A percentile compares a stretch with the other conserved stretches of the same genome.
Evolutionary conservation across 2,888 invertebrate genomes (phyloP).

Genomic region (Drosophila dives): DNA sequence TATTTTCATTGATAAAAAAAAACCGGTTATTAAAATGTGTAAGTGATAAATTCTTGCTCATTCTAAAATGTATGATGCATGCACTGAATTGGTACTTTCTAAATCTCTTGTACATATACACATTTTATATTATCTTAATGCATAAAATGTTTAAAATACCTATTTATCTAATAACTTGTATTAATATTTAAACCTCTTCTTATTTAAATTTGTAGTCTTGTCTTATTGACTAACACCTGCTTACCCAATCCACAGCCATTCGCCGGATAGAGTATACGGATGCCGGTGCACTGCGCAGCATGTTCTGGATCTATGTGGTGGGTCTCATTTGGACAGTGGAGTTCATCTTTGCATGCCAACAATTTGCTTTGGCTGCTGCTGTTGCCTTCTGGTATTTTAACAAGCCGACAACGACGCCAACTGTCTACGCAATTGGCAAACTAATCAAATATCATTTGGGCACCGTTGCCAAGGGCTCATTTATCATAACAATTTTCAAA

Average conservation of each 20-base stretch:
- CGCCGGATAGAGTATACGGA: slow-evolving; percentile 90
- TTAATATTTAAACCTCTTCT: not conserved
- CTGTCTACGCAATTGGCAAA: slow-evolving; percentile 87
- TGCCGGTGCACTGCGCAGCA: slow-evolving; percentile 92
- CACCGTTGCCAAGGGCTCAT: slow-evolving; percentile 97
- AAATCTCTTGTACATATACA: slow-evolving; percentile 33
- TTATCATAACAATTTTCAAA: slow-evolving; percentile 96
- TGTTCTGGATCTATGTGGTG: slow-evolving; percentile 97
- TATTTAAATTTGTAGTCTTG: not conserved
- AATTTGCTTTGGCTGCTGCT: slow-evolving; percentile 96
- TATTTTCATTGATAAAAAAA: slow-evolving; percentile 20
- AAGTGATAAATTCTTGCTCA: slow-evolving; percentile 38
- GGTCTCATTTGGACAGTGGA: slow-evolving; percentile 97
- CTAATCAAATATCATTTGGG: slow-evolving; percentile 95
- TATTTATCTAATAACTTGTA: slow-evolving; percentile 5
- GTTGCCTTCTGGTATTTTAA: slow-evolving; percentile 98
- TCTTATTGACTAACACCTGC: not conserved
- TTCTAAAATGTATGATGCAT: slow-evolving; percentile 24
- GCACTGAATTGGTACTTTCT: slow-evolving; percentile 4
- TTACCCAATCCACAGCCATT: slow-evolving; percentile 85
- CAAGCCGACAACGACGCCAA: slow-evolving; percentile 89
- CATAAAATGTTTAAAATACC: not conserved
- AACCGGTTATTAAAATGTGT: slow-evolving; percentile 42
- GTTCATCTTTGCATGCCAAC: slow-evolving; percentile 97
- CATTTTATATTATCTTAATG: not conserved